These are phyloP conservation scores for Chaetodon trifascialis DNA, from an alignment of 2,113 vertebrate genomes.

Conservation along the genomic window DNA sequence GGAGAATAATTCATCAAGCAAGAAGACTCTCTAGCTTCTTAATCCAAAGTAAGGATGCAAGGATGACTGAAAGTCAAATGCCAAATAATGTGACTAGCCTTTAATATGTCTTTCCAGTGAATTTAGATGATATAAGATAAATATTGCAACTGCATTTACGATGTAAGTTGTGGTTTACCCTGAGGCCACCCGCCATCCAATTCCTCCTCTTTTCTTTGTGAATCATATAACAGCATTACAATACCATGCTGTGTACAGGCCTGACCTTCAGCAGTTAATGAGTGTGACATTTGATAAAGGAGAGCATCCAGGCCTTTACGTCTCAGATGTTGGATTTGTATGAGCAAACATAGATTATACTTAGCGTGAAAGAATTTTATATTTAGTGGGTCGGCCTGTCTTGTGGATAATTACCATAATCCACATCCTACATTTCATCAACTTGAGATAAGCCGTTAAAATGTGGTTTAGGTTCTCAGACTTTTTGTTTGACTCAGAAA, in stretches of 20 bases:
- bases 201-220: slow-evolving; percentile 22
- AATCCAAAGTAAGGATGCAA: neutral
- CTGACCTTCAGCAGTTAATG: slow-evolving; percentile 47
- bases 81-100: slow-evolving; percentile 12
- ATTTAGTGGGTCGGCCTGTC: neutral
- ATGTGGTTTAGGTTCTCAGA: slow-evolving; percentile 26
- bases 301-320: slow-evolving; percentile 1
- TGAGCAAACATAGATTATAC: slow-evolving; percentile 11
- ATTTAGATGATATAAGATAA: neutral
- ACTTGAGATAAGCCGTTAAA: slow-evolving; percentile 17
- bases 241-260: slow-evolving; percentile 21
- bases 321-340: slow-evolving; percentile 7
- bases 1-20: neutral
- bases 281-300: slow-evolving; percentile 43
- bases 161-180: slow-evolving; percentile 3
- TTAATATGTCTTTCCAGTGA: neutral
- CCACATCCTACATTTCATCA: slow-evolving; percentile 25
- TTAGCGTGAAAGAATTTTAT: slow-evolving; percentile 5
- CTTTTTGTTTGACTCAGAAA: slow-evolving; percentile 39
- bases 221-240: slow-evolving; percentile 51
- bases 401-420: slow-evolving; percentile 41
- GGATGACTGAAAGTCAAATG: slow-evolving; percentile 10
- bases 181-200: slow-evolving; percentile 23
- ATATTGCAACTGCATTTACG: neutral
- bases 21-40: neutral